Conservation (phyloP, 1,140 invertebrate genomes). For the Papilio machaon region DNA sequence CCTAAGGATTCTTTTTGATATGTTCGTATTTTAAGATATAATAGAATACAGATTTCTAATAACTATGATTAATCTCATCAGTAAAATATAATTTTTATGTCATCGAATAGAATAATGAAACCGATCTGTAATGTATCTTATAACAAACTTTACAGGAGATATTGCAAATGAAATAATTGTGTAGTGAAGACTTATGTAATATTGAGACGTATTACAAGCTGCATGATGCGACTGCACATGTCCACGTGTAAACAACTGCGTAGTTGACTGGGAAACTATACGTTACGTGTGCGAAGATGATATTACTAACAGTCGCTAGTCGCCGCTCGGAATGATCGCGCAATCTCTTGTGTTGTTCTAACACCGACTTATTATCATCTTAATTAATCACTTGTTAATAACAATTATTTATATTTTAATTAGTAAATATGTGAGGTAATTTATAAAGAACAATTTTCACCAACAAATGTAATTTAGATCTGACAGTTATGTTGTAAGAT, state of each 20-base stretch:
- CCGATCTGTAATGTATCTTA: background rate
- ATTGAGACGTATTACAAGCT: background rate
- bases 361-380: background rate
- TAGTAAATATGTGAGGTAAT: background rate
- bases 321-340: conserved; percentile 24
- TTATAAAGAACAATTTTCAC: background rate
- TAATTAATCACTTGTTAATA: background rate
- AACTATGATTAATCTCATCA: background rate
- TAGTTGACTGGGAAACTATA: conserved; percentile 51
- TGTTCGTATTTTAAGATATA: background rate
- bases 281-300: conserved; percentile 27
- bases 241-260: conserved; percentile 46
- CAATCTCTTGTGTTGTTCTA: background rate
- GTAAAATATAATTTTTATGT: background rate
- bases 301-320: background rate
- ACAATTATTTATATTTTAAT: background rate
- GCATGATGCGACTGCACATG: conserved; percentile 19
- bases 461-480: background rate
- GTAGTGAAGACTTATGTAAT: background rate
- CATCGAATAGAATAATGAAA: background rate
- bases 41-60: background rate
- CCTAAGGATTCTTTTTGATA: conserved; percentile 7
- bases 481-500: background rate
- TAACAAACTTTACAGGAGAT: background rate
- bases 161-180: background rate